Evolutionary conservation across 2,113 vertebrate genomes (phyloP).

Genomic region (Antigone vipio): DNA sequence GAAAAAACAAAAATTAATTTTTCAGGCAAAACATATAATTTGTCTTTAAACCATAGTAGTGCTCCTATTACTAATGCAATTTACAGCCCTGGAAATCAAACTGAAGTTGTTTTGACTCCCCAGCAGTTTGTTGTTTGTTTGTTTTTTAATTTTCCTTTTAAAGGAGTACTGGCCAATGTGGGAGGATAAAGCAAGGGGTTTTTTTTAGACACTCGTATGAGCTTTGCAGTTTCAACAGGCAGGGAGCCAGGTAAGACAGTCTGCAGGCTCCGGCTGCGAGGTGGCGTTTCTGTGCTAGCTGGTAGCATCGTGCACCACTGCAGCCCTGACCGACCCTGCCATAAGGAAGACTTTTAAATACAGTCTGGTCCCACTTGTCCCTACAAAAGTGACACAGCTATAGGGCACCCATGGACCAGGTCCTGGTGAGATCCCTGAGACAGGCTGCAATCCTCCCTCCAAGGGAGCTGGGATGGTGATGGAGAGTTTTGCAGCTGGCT

Average conservation of each 20-base stretch:
- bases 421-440: background rate
- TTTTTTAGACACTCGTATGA: background rate
- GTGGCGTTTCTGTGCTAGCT: background rate
- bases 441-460: background rate
- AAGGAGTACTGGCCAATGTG: background rate
- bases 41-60: constrained; percentile 55
- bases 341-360: background rate
- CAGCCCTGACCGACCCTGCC: background rate
- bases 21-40: constrained; percentile 69
- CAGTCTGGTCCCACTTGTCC: background rate
- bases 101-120: constrained; percentile 1
- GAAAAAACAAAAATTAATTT: constrained; percentile 54
- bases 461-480: background rate
- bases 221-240: background rate
- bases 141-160: background rate
- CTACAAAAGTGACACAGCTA: background rate
- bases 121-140: background rate
- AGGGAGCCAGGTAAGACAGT: background rate
- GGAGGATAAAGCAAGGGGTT: background rate
- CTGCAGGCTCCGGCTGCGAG: background rate
- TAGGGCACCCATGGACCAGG: background rate
- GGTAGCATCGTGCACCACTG: background rate
- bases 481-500: background rate
- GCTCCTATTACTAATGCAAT: constrained; percentile 43
- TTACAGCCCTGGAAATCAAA: constrained; percentile 29